phyloP scores from a whole-genome alignment of 2,888 invertebrate genomes.

The Gymnoscelis rufifasciata region DNA sequence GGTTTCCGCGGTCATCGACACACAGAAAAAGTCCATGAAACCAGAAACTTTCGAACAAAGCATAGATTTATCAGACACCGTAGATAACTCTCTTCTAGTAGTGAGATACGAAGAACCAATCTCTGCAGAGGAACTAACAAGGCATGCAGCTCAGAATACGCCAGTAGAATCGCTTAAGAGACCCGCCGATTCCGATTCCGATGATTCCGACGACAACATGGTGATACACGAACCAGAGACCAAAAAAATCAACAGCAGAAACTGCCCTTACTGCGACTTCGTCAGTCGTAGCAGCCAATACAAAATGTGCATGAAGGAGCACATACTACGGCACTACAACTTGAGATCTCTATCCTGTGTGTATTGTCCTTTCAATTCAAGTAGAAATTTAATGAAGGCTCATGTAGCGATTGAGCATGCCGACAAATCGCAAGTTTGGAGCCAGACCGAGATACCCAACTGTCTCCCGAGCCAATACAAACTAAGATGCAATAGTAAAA shows the following conservation, averaged over 20 bases:
- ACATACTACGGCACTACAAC: conserved; percentile 67
- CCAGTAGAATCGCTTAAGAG: conserved; percentile 25
- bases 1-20: conserved; percentile 42
- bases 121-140: conserved; percentile 40
- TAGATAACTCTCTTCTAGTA: conserved; percentile 52
- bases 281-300: conserved; percentile 18
- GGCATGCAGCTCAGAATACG: conserved; percentile 1
- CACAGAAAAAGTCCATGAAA: conserved; percentile 46
- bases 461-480: conserved; percentile 5
- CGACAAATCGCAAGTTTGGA: conserved; percentile 20
- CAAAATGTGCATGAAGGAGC: conserved; percentile 46
- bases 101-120: conserved; percentile 57
- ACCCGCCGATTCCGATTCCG: conserved; percentile 38
- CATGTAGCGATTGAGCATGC: conserved; percentile 43
- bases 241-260: conserved; percentile 12
- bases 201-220: conserved; percentile 45
- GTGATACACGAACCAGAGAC: conserved; percentile 45
- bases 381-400: conserved; percentile 51
- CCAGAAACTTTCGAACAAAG: conserved; percentile 4
- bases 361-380: conserved; percentile 52
- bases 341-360: conserved; percentile 63
- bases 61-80: conserved; percentile 8
- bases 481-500: conserved; percentile 6
- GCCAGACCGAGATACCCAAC: conserved; percentile 34
- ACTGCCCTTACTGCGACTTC: conserved; percentile 51